Evolutionary conservation across 2,797 vertebrate genomes (phyloP).

Genomic region (Eptatretus atami): DNA sequence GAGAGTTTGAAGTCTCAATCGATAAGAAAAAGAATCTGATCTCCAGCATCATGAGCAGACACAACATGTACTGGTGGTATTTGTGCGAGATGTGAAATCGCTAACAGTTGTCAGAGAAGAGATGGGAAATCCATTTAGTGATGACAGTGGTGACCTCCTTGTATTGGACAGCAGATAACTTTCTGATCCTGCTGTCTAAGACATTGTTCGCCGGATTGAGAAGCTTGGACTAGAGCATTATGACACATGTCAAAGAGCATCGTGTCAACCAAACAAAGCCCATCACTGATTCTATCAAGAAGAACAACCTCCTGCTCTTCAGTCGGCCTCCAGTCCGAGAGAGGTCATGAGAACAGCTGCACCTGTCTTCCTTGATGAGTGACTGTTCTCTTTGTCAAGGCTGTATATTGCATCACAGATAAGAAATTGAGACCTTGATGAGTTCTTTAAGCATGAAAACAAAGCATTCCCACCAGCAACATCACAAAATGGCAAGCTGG

Average conservation of each 20-base stretch:
- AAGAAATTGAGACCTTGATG: background rate
- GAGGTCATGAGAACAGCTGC: background rate
- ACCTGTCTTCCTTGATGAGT: background rate
- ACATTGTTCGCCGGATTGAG: too few relatives aligned
- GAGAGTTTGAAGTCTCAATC: background rate
- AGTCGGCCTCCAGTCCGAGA: background rate
- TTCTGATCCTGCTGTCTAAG: too few relatives aligned
- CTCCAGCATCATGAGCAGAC: constrained; percentile 3
- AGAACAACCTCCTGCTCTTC: background rate
- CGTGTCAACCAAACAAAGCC: too few relatives aligned
- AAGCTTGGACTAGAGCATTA: too few relatives aligned
- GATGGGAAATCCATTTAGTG: too few relatives aligned
- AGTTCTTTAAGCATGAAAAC: background rate
- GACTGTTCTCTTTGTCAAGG: background rate
- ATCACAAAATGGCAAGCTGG: background rate
- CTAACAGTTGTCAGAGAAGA: too few relatives aligned
- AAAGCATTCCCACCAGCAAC: background rate
- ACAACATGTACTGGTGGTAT: background rate
- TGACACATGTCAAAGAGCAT: too few relatives aligned
- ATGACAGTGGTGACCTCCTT: too few relatives aligned
- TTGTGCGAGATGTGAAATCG: too few relatives aligned
- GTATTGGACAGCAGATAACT: too few relatives aligned
- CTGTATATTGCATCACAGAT: background rate
- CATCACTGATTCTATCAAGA: too few relatives aligned
- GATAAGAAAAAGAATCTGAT: background rate